Base-by-base conservation (phyloP, 2,113 vertebrate species). In the Danionella cerebrum region DNA sequence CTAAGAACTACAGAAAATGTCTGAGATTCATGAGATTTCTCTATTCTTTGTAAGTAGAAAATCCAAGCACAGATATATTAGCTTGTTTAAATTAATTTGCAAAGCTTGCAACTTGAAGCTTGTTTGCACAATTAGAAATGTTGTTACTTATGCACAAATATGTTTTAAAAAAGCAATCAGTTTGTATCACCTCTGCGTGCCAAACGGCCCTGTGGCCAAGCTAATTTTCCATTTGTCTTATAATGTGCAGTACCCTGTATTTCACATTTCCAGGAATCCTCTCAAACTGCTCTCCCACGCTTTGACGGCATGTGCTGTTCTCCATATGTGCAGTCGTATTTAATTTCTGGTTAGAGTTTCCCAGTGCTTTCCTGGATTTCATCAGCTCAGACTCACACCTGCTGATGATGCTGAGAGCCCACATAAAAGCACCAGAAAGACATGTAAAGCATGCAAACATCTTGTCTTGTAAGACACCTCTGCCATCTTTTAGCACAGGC, bases 131-230 rank as follows among this genome's bases (percentile, higher is more conserved):
- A 79, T 84, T 80, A 76, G 38, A 72, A 62, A 42, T 38, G 31
- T 69, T 72, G 74, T 76, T 68, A 38, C n/a, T n/a, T n/a, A n/a
- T n/a, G n/a, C n/a, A n/a, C n/a, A n/a, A n/a, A n/a, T n/a, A n/a
- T n/a, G n/a, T n/a, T n/a, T n/a, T n/a, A n/a, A n/a, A n/a, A n/a
- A 81, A 83, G 83, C 79, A 82, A 79, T 14, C 35, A 48, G 58
- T n/a, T 25, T 8, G 57, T 53, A 50, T 21, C 8, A 1, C 38
- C n/a, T 35, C 29, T 38, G 27, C 14, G 39, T 52, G 70, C 47
- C 62, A 59, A 51, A 65, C 53, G 54, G 52, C 72, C 48, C 35
- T 22, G 48, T 24, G 62, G 45, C 29, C 54, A 68, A 55, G 72
- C 65, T 76, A 81, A 80, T 77, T 53, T 16, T 31, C 39, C 21